Evolutionary conservation across 2,113 vertebrate species (phyloP).

Genomic region (Alligator mississippiensis): DNA sequence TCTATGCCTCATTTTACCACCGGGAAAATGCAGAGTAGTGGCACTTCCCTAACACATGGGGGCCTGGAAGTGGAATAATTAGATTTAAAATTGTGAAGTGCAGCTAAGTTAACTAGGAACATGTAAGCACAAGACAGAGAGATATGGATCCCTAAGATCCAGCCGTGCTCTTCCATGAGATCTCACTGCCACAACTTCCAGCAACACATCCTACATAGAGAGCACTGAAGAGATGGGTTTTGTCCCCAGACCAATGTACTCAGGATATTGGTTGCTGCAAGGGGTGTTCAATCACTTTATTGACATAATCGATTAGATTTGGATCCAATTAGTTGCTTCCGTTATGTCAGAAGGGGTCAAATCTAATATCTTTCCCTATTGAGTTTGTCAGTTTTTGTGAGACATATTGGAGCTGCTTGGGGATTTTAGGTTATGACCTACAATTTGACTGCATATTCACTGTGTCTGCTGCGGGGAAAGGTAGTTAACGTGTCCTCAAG

Average conservation of each 20-base stretch:
- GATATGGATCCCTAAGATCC: background rate
- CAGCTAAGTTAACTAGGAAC: background rate
- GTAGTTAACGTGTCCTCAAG: background rate
- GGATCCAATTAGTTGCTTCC: conserved; percentile 62
- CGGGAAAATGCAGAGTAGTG: background rate
- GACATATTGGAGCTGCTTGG: conserved; percentile 51
- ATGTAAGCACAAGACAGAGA: background rate
- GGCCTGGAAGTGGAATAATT: background rate
- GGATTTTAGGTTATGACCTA: conserved; percentile 70
- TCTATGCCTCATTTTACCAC: background rate
- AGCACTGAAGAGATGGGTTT: conserved; percentile 50
- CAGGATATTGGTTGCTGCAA: conserved; percentile 44
- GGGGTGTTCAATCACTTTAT: conserved; percentile 46
- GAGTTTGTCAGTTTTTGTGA: conserved; percentile 57
- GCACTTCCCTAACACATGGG: background rate
- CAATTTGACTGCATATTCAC: conserved; percentile 51
- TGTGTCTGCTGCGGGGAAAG: conserved; percentile 45
- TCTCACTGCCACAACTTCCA: conserved; percentile 16
- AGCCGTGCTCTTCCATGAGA: conserved; percentile 7
- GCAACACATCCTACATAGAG: conserved; percentile 26
- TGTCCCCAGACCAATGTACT: conserved; percentile 39
- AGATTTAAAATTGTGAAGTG: background rate
- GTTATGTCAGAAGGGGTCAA: conserved; percentile 59
- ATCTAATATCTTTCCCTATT: conserved; percentile 65
- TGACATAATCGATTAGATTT: conserved; percentile 58